phyloP scores from a whole-genome alignment of 37 sponge, comb jelly and placozoan genomes.

The Halisarca cf. caerulea region DNA sequence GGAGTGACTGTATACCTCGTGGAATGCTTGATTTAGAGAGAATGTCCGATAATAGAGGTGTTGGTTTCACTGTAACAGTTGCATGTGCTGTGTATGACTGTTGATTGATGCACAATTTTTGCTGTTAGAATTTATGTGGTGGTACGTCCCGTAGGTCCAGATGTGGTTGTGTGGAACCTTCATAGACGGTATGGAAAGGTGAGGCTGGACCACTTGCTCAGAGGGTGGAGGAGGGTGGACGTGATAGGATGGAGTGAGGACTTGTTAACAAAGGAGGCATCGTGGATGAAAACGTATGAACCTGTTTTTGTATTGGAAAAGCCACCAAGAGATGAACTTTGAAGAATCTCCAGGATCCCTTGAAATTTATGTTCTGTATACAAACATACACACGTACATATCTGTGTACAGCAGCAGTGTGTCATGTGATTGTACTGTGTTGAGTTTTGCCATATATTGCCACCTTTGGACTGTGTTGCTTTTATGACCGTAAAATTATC shows the following conservation, averaged over 20 bases:
- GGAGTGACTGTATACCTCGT: no score
- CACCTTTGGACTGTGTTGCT: no score
- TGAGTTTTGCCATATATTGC: neutral
- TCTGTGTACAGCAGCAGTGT: neutral
- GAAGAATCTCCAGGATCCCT: no score
- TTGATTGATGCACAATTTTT: no score
- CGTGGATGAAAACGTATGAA: slow-evolving; percentile 63
- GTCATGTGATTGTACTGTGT: neutral
- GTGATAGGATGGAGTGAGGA: slow-evolving; percentile 68
- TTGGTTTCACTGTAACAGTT: no score
- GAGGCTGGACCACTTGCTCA: slow-evolving; percentile 57
- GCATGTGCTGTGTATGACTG: no score
- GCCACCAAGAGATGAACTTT: slow-evolving; percentile 5
- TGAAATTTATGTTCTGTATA: no score
- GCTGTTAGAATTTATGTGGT: no score
- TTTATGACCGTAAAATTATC: no score
- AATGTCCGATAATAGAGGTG: no score
- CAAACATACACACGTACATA: neutral
- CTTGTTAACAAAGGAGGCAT: slow-evolving; percentile 30
- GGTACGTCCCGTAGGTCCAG: slow-evolving; percentile 71
- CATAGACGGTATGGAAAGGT: slow-evolving; percentile 77
- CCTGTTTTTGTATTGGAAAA: slow-evolving; percentile 72
- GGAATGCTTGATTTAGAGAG: no score
- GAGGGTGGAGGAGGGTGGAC: slow-evolving; percentile 62
- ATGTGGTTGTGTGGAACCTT: slow-evolving; percentile 86